phyloP scores from a whole-genome alignment of 53 echinoderm and acorn worm genomes.

The Apostichopus leukothele region DNA sequence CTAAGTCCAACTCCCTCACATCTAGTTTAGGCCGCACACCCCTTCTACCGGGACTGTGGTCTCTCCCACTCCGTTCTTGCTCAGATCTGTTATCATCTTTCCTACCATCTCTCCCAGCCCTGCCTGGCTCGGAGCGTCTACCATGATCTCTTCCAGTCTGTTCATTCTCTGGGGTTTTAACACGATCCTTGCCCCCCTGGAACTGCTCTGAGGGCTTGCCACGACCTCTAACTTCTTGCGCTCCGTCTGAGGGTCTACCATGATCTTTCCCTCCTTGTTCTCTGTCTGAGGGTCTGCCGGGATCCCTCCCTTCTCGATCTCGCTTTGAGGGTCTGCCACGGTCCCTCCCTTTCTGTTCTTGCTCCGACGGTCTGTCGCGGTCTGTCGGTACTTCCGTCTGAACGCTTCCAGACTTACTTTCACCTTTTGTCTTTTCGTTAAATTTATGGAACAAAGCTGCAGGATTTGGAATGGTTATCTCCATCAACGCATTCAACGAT shows the following conservation, averaged over 20 bases:
- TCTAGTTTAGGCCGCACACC: too few relatives aligned
- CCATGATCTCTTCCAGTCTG: too few relatives aligned
- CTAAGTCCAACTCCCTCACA: too few relatives aligned
- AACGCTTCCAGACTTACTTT: background rate
- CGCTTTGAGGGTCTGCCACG: background rate
- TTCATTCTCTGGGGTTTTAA: background rate
- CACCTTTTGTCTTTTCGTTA: background rate
- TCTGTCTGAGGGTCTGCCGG: background rate
- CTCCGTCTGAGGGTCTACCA: background rate
- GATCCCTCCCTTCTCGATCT: background rate
- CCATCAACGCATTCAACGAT: background rate
- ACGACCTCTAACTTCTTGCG: background rate
- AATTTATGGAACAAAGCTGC: conserved; percentile 12
- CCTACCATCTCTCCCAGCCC: too few relatives aligned
- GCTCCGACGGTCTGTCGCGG: background rate
- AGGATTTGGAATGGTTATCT: conserved; percentile 27
- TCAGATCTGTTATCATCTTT: too few relatives aligned
- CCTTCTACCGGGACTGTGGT: too few relatives aligned
- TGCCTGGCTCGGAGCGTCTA: too few relatives aligned
- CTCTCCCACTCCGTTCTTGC: too few relatives aligned
- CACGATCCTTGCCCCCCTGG: background rate
- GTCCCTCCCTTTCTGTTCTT: background rate
- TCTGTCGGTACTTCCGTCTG: background rate
- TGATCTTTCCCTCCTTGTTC: background rate
- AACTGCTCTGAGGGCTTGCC: background rate